Conservation (phyloP, 2,113 vertebrate genomes). For the Ptilorrhoa leucosticta region DNA sequence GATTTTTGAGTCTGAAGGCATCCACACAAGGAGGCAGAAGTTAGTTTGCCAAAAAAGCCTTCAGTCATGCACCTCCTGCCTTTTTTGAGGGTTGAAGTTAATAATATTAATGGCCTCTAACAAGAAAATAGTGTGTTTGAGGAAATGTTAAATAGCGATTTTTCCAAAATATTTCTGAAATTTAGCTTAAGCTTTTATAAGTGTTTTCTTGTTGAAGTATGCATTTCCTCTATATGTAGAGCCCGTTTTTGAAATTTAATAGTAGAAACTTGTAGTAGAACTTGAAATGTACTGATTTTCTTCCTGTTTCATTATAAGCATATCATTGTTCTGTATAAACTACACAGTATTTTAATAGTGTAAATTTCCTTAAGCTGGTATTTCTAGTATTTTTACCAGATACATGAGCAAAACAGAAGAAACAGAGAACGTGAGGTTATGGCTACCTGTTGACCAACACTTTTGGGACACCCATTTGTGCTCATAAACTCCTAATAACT, state of each 20-base stretch:
- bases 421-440: background rate
- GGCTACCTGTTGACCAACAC: background rate
- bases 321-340: background rate
- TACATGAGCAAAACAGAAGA: background rate
- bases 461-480: background rate
- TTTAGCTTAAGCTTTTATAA: background rate
- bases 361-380: background rate
- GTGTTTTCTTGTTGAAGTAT: background rate
- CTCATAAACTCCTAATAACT: background rate
- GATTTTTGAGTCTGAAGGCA: background rate
- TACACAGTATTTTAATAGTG: background rate
- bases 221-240: fast-evolving
- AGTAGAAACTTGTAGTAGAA: background rate
- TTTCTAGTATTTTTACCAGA: background rate
- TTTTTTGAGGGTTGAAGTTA: background rate
- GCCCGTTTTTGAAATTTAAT: background rate
- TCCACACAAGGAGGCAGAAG: background rate
- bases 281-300: background rate
- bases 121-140: background rate
- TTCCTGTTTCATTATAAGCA: background rate
- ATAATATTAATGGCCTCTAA: background rate
- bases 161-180: background rate
- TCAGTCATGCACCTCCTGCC: background rate
- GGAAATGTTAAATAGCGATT: background rate
- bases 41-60: background rate